Evolutionary conservation across 92 coral and sea anemone species (phyloP).

Genomic region (Phymanthus crucifer): DNA sequence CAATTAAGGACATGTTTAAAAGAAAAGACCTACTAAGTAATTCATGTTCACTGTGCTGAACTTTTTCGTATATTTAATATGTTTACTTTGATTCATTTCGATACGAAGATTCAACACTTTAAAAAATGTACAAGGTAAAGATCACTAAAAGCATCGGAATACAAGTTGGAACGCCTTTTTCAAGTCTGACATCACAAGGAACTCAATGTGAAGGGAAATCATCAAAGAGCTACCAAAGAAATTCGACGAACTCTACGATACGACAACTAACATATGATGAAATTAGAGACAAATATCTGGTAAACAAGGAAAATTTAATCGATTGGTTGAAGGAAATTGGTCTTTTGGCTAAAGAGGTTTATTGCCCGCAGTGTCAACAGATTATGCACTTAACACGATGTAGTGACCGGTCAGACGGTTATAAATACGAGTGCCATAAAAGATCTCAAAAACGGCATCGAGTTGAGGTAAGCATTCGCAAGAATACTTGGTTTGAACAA

Average conservation of each 20-base stretch:
- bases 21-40: neutral
- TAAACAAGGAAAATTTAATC: slow-evolving; percentile 35
- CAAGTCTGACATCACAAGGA: neutral
- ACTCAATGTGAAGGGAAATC: neutral
- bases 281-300: slow-evolving; percentile 14
- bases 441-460: neutral
- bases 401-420: slow-evolving; percentile 49
- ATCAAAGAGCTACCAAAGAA: neutral
- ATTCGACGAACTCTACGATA: neutral
- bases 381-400: slow-evolving; percentile 40
- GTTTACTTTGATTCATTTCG: neutral
- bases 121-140: slow-evolving; percentile 8
- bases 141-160: slow-evolving; percentile 4
- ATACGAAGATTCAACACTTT: neutral
- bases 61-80: neutral
- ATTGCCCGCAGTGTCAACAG: slow-evolving; percentile 32
- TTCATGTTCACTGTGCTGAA: neutral
- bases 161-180: neutral
- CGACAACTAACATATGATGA: neutral
- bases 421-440: slow-evolving; percentile 48
- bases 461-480: slow-evolving; percentile 28
- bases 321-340: slow-evolving; percentile 33
- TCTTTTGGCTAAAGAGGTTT: slow-evolving; percentile 14
- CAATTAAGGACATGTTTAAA: neutral
- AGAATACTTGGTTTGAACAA: slow-evolving; percentile 52